Base-by-base conservation (phyloP, 2,113 vertebrate genomes). In the Cervus canadensis region DNA sequence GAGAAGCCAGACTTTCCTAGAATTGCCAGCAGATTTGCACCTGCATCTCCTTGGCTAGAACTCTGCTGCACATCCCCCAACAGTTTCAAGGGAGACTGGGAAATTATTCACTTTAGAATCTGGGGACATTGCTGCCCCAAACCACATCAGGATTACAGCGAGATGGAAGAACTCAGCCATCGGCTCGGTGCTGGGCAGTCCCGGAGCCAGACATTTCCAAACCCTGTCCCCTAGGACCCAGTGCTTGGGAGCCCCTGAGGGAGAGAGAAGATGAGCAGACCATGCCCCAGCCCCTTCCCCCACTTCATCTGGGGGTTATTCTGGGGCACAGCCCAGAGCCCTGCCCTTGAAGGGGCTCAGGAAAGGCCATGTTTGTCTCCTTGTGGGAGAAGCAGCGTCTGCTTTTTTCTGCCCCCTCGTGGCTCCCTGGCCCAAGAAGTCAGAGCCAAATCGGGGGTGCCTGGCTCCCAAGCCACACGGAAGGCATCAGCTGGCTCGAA, bases 141-240 rank as follows among this genome's bases (percentile, higher is more conserved):
- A 36, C n/a, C 7, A 2, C 28, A 11, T 14, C 57, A 16, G 52
- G 30, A 84, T 13, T 9, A 25, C 0, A 23, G 48, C 7, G 33
- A 13, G 36, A 30, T 16, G 6, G 5, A 52, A 50, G 59, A 43
- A 21, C 67, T 19, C 5, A 5, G 33, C 17, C 16, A 1, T n/a
- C 2, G 0, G n/a, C 8, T 26, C 2, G 54, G 40, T 5, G 0
- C 79, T 59, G 10, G 64, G 76, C 17, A 6, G 11, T 0, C 9
- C 50, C 26, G 8, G 78, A 8, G 15, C 14, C 74, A 23, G 52
- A 43, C 26, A 0, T 7, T 30, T 26, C 36, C 62, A 43, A 62
- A 60, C 78, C 54, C 67, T 71, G 67, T 40, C 19, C n/a, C n/a
- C 67, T 71, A 40, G 67, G 23, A 23, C 5, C 67, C 67, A 71